Evolutionary conservation across 2,113 vertebrate genomes (phyloP), one percentile per base, ranked within the genome.

Genomic region (Monopterus albus): DNA sequence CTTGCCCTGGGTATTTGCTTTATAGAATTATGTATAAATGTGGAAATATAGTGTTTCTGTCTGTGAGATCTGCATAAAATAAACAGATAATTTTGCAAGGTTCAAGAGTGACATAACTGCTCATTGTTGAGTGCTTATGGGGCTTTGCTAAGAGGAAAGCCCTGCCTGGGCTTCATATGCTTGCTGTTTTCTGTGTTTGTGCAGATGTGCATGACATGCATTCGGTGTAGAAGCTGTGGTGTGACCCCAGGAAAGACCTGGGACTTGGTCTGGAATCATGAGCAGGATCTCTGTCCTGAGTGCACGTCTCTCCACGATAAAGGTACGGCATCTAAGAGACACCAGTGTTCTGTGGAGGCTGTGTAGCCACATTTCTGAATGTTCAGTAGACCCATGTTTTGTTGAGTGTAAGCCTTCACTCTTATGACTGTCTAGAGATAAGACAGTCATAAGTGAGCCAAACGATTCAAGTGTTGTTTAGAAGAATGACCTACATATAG

Each of bases 191-290:
- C 3, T 72, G 20, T 60, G 3, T 77, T 43, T 77, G 12, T 77
- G 5, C 52, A 97, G 96, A 91, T 96, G 55, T 97, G 96, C 55
- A 95, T 96, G 72, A 93, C 93, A 4, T 97, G 96, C 29, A 93
- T 97, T 64, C 93, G 95, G n/a, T 97, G 96, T 84, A 96, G 94
- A 80, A 96, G 95, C 88, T 97, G 96, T 21, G 96, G 95, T 1
- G 94, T 94, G 4, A 95, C 95, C 42, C 95, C 95, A n/a, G 96
- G 95, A 56, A 95, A 95, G 82, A 92, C 91, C 52, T 94, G 93
- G 89, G 94, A 95, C 13, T 79, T 93, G 5, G 87, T 92, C 57
- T 95, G 95, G 94, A 95, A 95, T 51, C 94, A 94, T 20, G 93
- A 96, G 28, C 88, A 92, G 57, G 94, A 93, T 58, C 93, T 96